Evolutionary conservation across 1,140 invertebrate genomes (phyloP).

Genomic region (Scaptomyza pallida): DNA sequence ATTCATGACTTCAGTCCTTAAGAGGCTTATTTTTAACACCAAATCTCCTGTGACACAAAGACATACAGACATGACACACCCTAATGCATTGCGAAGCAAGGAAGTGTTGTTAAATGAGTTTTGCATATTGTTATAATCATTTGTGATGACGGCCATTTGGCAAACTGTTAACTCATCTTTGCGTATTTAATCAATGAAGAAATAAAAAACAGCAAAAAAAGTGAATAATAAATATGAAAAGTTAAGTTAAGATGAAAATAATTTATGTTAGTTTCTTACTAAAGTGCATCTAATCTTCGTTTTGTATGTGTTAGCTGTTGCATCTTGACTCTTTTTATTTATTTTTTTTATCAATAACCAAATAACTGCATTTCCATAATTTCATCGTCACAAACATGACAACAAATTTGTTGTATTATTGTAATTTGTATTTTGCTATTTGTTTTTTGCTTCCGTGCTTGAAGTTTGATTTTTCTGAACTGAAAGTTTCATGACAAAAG

Average conservation of each 20-base stretch:
- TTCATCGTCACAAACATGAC: slow-evolving; percentile 58
- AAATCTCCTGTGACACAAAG: not conserved
- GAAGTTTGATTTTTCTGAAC: slow-evolving; percentile 55
- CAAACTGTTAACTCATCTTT: slow-evolving; percentile 14
- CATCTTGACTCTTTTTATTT: not conserved
- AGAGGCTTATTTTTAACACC: not conserved
- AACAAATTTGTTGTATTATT: slow-evolving; percentile 47
- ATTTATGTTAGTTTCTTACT: no score
- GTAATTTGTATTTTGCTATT: slow-evolving; percentile 9
- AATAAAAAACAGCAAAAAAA: no score
- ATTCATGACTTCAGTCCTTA: not conserved
- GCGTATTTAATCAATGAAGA: slow-evolving; percentile 6
- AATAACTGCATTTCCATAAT: slow-evolving; percentile 72
- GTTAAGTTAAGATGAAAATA: no score
- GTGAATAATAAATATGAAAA: no score
- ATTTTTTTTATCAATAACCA: slow-evolving; percentile 61
- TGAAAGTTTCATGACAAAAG: slow-evolving; percentile 68
- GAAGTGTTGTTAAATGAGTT: not conserved
- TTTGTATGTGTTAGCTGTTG: not conserved
- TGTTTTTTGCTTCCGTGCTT: slow-evolving; percentile 64
- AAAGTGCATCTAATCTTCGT: slow-evolving; percentile 3
- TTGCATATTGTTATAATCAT: not conserved
- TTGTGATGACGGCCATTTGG: not conserved
- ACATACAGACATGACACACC: not conserved
- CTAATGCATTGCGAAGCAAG: not conserved